A percentile compares a stretch with the other conserved stretches of the same genome.
Evolutionary conservation across 2,888 invertebrate species (phyloP).

Genomic region (Morinoia aosen): DNA sequence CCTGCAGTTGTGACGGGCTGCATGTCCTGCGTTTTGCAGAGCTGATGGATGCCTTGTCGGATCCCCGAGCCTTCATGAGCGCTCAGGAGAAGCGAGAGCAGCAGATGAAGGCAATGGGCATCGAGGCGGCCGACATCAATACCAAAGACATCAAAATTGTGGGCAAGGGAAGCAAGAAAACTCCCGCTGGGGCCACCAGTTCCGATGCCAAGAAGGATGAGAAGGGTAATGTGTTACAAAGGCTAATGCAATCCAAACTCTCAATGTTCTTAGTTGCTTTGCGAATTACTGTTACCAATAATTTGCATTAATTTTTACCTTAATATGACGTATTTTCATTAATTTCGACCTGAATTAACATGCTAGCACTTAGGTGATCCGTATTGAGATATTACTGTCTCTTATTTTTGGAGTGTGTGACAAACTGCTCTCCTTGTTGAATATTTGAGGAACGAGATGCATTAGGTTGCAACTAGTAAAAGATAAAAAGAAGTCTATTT

Average conservation of each 20-base stretch:
- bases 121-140: constrained; percentile 81
- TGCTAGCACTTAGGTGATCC: not conserved
- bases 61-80: constrained; percentile 91
- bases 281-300: not conserved
- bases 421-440: too few relatives aligned
- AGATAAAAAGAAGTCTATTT: too few relatives aligned
- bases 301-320: not conserved
- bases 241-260: not conserved
- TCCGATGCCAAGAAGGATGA: constrained; percentile 67
- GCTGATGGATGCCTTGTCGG: constrained; percentile 97
- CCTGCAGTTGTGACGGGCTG: not conserved
- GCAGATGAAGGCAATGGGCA: constrained; percentile 96
- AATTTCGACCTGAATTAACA: not conserved
- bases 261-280: not conserved
- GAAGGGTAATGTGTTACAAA: constrained; percentile 61
- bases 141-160: constrained; percentile 68
- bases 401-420: not conserved
- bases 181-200: constrained; percentile 73
- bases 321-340: not conserved
- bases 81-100: constrained; percentile 89
- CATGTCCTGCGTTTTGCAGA: constrained; percentile 77
- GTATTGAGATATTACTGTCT: not conserved
- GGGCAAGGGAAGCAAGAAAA: constrained; percentile 37
- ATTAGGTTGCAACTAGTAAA: too few relatives aligned
- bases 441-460: too few relatives aligned